These are phyloP conservation scores for Notodonta ziczac DNA, from an alignment of 2,888 invertebrate species.

Conservation along the genomic window DNA sequence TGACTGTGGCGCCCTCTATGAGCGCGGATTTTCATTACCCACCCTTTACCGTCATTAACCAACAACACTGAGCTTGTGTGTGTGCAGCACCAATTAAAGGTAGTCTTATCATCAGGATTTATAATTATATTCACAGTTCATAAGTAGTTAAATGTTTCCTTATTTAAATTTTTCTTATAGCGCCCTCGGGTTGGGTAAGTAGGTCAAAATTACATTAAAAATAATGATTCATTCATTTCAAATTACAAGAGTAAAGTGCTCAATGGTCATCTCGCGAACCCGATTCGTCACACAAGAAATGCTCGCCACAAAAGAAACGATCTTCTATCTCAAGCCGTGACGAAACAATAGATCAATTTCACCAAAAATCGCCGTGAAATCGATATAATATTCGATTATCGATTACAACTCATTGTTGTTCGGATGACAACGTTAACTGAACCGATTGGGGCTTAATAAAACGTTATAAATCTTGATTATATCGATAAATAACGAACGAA, in stretches of 20 bases:
- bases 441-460: constrained; percentile 59
- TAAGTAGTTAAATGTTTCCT: too few relatives aligned
- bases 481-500: constrained; percentile 39
- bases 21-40: constrained; percentile 34
- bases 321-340: constrained; percentile 21
- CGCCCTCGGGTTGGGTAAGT: background rate
- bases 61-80: background rate
- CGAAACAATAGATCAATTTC: constrained; percentile 66
- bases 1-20: constrained; percentile 39
- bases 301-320: constrained; percentile 28
- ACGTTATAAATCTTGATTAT: constrained; percentile 52
- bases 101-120: constrained; percentile 10
- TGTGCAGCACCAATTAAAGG: background rate
- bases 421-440: constrained; percentile 65
- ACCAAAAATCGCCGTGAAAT: constrained; percentile 67
- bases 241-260: background rate
- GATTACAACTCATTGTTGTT: constrained; percentile 60
- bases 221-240: background rate
- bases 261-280: constrained; percentile 3
- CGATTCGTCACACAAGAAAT: constrained; percentile 35
- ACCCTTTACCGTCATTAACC: constrained; percentile 29
- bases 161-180: too few relatives aligned
- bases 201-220: constrained; percentile 2
- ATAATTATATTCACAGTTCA: background rate
- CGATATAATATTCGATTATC: constrained; percentile 64